A percentile compares a stretch with the other conserved stretches of the same genome.
These are phyloP conservation scores for Bambusicola thoracicus DNA, from an alignment of 2,113 vertebrate genomes.

Conservation along the genomic window DNA sequence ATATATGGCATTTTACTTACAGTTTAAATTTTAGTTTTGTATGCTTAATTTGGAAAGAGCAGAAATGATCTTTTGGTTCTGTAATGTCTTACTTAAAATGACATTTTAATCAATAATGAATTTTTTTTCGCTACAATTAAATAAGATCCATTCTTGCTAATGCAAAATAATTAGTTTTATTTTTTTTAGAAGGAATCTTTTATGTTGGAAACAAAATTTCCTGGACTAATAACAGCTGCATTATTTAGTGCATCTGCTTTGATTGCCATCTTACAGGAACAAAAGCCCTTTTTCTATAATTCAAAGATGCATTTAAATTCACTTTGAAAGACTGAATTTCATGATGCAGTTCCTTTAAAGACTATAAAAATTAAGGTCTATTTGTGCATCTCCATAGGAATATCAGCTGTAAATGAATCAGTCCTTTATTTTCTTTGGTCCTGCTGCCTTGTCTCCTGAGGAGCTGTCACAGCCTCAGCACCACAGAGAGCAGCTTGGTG, in stretches of 20 bases:
- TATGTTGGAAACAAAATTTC: constrained; percentile 23
- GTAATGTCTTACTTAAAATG: constrained; percentile 72
- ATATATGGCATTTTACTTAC: constrained; percentile 73
- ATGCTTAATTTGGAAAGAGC: constrained; percentile 71
- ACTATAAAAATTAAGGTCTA: constrained; percentile 26
- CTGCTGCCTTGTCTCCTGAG: neutral
- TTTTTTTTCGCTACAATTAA: constrained; percentile 53
- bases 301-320: constrained; percentile 49
- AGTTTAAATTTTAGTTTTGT: constrained; percentile 68
- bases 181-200: constrained; percentile 27
- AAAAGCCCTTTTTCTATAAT: constrained; percentile 40
- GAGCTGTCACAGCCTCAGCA: neutral
- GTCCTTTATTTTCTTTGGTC: neutral
- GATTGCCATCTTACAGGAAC: constrained; percentile 25
- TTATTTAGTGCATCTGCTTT: constrained; percentile 26
- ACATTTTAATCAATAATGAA: constrained; percentile 74
- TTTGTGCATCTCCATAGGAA: neutral
- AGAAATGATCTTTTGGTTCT: constrained; percentile 65
- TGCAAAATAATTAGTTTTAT: constrained; percentile 52
- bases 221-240: neutral
- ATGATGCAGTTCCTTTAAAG: constrained; percentile 17
- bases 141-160: constrained; percentile 24
- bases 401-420: neutral
- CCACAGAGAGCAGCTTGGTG: neutral
- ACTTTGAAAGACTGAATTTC: constrained; percentile 38